A percentile compares a stretch with the other conserved stretches of the same genome.
These are phyloP conservation scores for Ptychochromis oligacanthus DNA, from an alignment of 2,113 vertebrate genomes.

Conservation along the genomic window DNA sequence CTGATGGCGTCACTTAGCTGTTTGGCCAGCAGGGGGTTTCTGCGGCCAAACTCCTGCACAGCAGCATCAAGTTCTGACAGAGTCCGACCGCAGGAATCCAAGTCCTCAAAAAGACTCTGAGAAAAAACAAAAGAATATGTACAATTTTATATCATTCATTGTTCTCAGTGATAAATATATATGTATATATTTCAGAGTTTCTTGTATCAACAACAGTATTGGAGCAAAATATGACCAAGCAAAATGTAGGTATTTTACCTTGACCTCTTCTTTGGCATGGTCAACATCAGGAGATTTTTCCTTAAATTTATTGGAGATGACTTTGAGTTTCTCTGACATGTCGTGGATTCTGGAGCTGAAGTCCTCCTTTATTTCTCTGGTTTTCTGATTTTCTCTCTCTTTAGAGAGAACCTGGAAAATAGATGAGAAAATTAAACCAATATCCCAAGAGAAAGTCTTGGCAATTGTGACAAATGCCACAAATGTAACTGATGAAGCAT, in stretches of 20 bases:
- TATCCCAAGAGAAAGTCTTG: not conserved
- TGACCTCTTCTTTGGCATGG: conserved; percentile 88
- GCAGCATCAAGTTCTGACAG: conserved; percentile 86
- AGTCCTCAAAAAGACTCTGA: conserved; percentile 86
- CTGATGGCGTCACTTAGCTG: conserved; percentile 85
- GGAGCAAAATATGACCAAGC: not conserved
- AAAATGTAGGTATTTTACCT: conserved; percentile 74
- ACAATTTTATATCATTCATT: not conserved
- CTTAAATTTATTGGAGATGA: conserved; percentile 85
- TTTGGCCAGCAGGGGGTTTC: conserved; percentile 83
- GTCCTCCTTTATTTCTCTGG: conserved; percentile 85
- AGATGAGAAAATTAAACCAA: not conserved
- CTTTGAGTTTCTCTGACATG: conserved; percentile 85
- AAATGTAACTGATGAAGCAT: not conserved
- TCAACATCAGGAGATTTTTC: conserved; percentile 85
- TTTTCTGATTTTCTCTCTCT: conserved; percentile 88
- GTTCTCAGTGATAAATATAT: not conserved
- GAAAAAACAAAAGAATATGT: not conserved
- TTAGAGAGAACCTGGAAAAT: conserved; percentile 85
- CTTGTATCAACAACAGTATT: no score
- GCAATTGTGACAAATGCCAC: not conserved
- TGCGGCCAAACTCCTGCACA: conserved; percentile 88
- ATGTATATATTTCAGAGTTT: not conserved
- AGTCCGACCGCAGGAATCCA: conserved; percentile 85
- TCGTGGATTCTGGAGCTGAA: conserved; percentile 85